Conservation (phyloP, 2,888 invertebrate genomes). For the Lycia hirtaria region DNA sequence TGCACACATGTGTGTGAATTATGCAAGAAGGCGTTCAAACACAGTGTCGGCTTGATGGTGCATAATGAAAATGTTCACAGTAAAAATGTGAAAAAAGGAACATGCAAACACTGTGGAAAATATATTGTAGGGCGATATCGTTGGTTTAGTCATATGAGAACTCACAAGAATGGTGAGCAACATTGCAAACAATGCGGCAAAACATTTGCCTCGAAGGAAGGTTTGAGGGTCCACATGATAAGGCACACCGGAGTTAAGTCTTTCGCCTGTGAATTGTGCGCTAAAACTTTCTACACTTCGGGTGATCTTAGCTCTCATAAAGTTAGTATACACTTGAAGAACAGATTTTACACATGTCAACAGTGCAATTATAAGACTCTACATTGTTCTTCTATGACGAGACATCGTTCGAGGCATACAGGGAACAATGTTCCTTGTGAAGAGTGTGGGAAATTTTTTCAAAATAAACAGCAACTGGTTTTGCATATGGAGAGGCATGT, state of each 20-base stretch:
- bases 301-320: conserved; percentile 67
- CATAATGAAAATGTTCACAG: conserved; percentile 65
- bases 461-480: conserved; percentile 52
- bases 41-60: conserved; percentile 58
- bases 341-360: conserved; percentile 56
- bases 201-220: conserved; percentile 46
- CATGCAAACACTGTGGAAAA: conserved; percentile 71
- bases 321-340: conserved; percentile 54
- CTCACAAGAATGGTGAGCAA: conserved; percentile 45
- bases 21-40: conserved; percentile 61
- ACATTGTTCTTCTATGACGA: conserved; percentile 46
- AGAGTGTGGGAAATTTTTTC: conserved; percentile 64
- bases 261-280: conserved; percentile 70
- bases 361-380: conserved; percentile 59
- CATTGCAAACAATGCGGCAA: conserved; percentile 61
- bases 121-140: conserved; percentile 56
- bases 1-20: conserved; percentile 60
- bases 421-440: conserved; percentile 58
- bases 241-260: conserved; percentile 64
- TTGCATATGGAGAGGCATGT: conserved; percentile 63
- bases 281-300: conserved; percentile 61
- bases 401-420: conserved; percentile 59
- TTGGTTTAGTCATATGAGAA: conserved; percentile 60
- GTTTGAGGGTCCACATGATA: conserved; percentile 57
- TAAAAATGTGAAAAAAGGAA: conserved; percentile 53